These are phyloP conservation scores for Myopa tessellatipennis DNA, from an alignment of 2,888 invertebrate genomes.

Conservation along the genomic window DNA sequence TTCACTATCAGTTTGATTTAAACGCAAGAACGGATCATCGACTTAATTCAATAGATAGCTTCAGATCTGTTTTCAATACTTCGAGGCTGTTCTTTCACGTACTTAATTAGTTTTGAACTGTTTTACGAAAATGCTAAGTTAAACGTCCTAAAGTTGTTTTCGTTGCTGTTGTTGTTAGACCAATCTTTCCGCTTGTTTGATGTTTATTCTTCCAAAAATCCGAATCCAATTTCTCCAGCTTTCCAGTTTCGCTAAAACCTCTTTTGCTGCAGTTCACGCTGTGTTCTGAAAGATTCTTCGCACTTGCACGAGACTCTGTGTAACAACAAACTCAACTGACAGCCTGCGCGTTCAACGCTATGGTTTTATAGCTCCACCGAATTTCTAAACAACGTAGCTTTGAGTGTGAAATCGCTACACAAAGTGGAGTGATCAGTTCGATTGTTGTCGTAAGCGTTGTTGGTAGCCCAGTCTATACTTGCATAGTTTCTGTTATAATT, in stretches of 20 bases:
- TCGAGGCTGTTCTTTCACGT: too few relatives aligned
- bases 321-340: conserved; percentile 68
- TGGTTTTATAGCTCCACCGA: conserved; percentile 58
- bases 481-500: not conserved
- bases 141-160: too few relatives aligned
- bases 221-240: not conserved
- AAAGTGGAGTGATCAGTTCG: conserved; percentile 8
- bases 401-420: not conserved
- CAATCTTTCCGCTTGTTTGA: not conserved
- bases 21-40: too few relatives aligned
- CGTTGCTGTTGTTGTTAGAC: too few relatives aligned
- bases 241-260: conserved; percentile 21
- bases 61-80: too few relatives aligned
- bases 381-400: conserved; percentile 2
- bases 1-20: too few relatives aligned
- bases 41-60: too few relatives aligned
- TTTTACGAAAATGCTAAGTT: too few relatives aligned
- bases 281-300: conserved; percentile 47
- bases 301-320: conserved; percentile 68
- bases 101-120: too few relatives aligned
- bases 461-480: not conserved
- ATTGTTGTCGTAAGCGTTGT: not conserved
- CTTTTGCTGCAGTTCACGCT: conserved; percentile 44
- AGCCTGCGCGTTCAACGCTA: conserved; percentile 65
- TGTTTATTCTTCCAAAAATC: conserved; percentile 30